These are phyloP conservation scores for Sinocyclocheilus rhinocerous DNA, from an alignment of 2,113 vertebrate genomes.

Conservation along the genomic window DNA sequence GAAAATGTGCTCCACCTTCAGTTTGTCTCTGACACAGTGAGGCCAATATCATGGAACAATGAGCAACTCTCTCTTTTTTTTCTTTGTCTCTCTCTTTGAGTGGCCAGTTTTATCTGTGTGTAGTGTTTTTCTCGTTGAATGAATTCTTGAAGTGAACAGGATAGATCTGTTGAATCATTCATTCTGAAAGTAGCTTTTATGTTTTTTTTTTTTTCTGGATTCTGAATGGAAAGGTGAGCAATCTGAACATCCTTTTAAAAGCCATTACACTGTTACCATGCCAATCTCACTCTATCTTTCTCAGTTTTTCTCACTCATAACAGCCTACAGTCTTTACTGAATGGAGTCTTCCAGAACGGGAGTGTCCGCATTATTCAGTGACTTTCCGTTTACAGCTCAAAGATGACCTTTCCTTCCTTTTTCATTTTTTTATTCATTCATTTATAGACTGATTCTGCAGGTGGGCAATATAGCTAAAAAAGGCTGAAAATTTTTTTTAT, in stretches of 20 bases:
- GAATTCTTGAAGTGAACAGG: conserved; percentile 41
- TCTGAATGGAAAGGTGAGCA: conserved; percentile 48
- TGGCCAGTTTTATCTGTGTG: conserved; percentile 15
- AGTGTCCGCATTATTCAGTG: conserved; percentile 9
- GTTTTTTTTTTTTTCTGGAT: conserved; percentile 26
- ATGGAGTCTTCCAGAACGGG: background rate
- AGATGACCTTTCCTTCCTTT: background rate
- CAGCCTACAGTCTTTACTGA: conserved; percentile 11
- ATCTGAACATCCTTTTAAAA: conserved; percentile 33
- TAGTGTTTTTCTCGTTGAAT: conserved; percentile 30
- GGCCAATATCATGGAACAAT: conserved; percentile 18
- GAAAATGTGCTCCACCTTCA: conserved; percentile 4
- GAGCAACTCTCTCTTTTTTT: background rate
- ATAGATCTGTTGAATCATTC: conserved; percentile 49
- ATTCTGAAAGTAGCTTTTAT: conserved; percentile 40
- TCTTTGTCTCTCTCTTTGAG: conserved; percentile 17
- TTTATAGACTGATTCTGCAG: background rate
- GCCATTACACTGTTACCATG: conserved; percentile 11
- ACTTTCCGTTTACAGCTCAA: conserved; percentile 2
- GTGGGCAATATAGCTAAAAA: background rate
- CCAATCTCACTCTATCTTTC: background rate
- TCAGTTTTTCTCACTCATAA: conserved; percentile 1
- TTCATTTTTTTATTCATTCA: background rate
- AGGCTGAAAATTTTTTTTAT: no score
- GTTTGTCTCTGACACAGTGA: background rate